phyloP scores from a whole-genome alignment of 2,888 invertebrate genomes.

The Stenoptilia bipunctidactyla region DNA sequence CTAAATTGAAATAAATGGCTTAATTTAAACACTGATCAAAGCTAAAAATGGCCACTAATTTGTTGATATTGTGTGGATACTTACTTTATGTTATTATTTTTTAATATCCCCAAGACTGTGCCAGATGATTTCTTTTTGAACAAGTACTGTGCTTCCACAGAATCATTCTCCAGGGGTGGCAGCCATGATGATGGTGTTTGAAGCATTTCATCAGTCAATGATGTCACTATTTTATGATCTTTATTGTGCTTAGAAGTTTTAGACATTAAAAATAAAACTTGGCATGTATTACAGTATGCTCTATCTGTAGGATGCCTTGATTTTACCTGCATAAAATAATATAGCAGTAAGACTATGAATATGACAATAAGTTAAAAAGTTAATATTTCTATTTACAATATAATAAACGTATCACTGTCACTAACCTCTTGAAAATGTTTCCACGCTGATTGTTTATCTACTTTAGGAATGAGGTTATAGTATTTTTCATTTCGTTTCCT shows the following conservation, averaged over 20 bases:
- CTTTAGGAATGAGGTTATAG: conserved; percentile 48
- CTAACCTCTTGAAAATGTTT: conserved; percentile 62
- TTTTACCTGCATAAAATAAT: conserved; percentile 38
- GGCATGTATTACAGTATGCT: conserved; percentile 76
- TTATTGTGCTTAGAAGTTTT: conserved; percentile 58
- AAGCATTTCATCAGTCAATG: conserved; percentile 71
- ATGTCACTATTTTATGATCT: conserved; percentile 65
- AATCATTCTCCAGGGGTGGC: conserved; percentile 77
- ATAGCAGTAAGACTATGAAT: not conserved
- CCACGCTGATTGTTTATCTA: conserved; percentile 68
- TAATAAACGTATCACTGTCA: no score
- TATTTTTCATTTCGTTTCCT: conserved; percentile 57
- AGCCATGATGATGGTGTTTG: conserved; percentile 76
- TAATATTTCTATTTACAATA: not conserved
- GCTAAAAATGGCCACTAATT: no score
- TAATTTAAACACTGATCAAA: no score
- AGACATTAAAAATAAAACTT: conserved; percentile 56
- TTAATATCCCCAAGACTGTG: conserved; percentile 74
- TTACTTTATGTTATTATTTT: conserved; percentile 71
- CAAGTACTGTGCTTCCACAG: conserved; percentile 90
- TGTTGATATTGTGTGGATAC: no score
- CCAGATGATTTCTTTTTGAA: conserved; percentile 78
- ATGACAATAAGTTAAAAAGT: not conserved
- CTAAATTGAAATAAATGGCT: no score
- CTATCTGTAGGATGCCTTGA: conserved; percentile 49